phyloP scores from a whole-genome alignment of 2,888 invertebrate species.

The Altica lythri region DNA sequence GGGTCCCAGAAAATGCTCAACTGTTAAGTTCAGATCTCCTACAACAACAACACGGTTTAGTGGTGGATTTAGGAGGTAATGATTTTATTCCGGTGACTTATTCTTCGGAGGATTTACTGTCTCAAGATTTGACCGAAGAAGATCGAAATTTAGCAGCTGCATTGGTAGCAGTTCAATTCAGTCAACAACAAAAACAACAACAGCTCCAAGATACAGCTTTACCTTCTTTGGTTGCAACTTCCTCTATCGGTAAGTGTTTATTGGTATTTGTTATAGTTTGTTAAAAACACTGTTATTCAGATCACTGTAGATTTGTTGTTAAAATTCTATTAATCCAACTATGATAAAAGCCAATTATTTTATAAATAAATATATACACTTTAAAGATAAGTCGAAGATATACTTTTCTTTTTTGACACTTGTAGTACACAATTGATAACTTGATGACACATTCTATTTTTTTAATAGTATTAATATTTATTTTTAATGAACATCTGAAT shows the following conservation, averaged over 20 bases:
- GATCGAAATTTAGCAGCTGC: slow-evolving; percentile 66
- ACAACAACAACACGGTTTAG: slow-evolving; percentile 54
- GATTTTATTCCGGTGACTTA: slow-evolving; percentile 57
- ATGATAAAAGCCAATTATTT: too few relatives aligned
- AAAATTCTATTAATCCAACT: too few relatives aligned
- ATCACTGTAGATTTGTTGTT: too few relatives aligned
- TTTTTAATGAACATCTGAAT: too few relatives aligned
- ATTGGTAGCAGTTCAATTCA: slow-evolving; percentile 65
- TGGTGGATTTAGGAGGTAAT: slow-evolving; percentile 54
- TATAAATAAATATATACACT: too few relatives aligned
- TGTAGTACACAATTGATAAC: too few relatives aligned
- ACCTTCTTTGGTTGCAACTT: slow-evolving; percentile 39
- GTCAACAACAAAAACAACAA: slow-evolving; percentile 65
- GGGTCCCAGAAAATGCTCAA: slow-evolving; percentile 54
- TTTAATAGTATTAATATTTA: too few relatives aligned
- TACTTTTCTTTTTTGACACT: too few relatives aligned
- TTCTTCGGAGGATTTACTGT: slow-evolving; percentile 54
- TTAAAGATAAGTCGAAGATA: too few relatives aligned
- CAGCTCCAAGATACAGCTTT: slow-evolving; percentile 53
- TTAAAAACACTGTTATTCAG: too few relatives aligned
- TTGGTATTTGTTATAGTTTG: too few relatives aligned
- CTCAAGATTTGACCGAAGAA: slow-evolving; percentile 62
- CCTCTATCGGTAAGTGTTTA: slow-evolving; percentile 25
- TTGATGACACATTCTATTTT: too few relatives aligned
- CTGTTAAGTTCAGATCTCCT: slow-evolving; percentile 53